Percentiles rank a stretch among this genome's conserved stretches.
Conservation (phyloP, 2,888 invertebrate species). For the Petrolisthes cinctipes region DNA sequence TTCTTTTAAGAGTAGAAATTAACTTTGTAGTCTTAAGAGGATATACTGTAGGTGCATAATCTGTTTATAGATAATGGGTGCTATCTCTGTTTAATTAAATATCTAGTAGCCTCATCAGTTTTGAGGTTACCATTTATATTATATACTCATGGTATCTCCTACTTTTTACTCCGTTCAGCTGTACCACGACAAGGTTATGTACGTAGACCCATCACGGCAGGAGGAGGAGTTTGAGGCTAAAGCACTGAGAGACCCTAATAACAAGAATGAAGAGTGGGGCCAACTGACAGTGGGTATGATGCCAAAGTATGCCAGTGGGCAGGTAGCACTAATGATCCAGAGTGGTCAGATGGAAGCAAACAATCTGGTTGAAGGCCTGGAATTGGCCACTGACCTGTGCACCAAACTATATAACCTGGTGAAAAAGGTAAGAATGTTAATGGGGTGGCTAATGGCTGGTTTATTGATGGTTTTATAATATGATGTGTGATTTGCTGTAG, state of each 20-base stretch:
- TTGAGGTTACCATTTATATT: too few species aligned
- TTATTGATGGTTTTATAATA: too few species aligned
- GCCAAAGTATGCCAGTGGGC: constrained; percentile 60
- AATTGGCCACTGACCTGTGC: constrained; percentile 53
- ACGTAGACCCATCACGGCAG: constrained; percentile 33
- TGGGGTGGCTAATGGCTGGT: too few species aligned
- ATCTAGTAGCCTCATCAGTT: too few species aligned
- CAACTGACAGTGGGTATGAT: constrained; percentile 61
- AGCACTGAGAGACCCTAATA: not conserved
- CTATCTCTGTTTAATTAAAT: too few species aligned
- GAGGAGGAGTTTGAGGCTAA: constrained; percentile 33
- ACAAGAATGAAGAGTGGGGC: not conserved
- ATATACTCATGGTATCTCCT: too few species aligned
- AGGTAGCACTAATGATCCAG: constrained; percentile 55
- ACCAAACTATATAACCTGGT: constrained; percentile 47
- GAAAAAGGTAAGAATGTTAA: constrained; percentile 46
- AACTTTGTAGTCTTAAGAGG: too few species aligned
- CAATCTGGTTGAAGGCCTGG: constrained; percentile 47
- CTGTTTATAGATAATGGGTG: too few species aligned
- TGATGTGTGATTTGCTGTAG: too few species aligned
- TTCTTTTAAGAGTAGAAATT: too few species aligned
- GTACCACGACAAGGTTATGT: constrained; percentile 30
- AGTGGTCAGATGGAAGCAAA: constrained; percentile 45
- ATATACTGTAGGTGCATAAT: too few species aligned
- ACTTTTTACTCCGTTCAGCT: constrained; percentile 28